These are phyloP conservation scores for Myotis daubentonii DNA, from an alignment of 2,797 vertebrate genomes.

Conservation along the genomic window DNA sequence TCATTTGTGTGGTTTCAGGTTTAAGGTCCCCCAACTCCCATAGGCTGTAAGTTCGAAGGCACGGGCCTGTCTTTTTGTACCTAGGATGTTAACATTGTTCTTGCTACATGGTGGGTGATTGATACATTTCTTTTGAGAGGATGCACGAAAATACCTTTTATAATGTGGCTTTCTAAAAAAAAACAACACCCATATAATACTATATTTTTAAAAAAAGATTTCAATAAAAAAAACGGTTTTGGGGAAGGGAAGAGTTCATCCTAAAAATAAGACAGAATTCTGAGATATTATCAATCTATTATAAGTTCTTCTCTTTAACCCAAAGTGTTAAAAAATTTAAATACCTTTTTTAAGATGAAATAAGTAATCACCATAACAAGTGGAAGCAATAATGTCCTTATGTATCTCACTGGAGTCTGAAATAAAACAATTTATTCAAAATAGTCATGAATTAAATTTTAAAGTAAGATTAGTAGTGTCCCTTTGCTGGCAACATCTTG, in stretches of 20 bases:
- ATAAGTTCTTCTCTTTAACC: not conserved
- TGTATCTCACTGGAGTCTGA: slow-evolving; percentile 91
- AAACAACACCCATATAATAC: not conserved
- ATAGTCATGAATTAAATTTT: slow-evolving; percentile 37
- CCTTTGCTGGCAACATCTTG: not conserved
- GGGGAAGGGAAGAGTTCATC: not conserved
- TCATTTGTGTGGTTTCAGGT: not conserved
- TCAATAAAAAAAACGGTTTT: not conserved
- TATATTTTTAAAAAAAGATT: not conserved
- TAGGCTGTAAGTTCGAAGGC: not conserved
- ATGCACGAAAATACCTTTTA: slow-evolving; percentile 2
- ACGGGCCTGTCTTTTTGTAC: not conserved
- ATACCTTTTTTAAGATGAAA: slow-evolving; percentile 88
- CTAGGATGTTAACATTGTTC: not conserved
- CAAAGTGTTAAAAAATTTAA: slow-evolving; percentile 1
- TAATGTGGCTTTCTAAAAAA: not conserved
- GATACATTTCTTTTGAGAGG: slow-evolving; percentile 15
- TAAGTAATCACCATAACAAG: slow-evolving; percentile 87
- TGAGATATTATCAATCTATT: not conserved
- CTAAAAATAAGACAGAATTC: slow-evolving; percentile 12
- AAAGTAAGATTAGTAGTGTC: not conserved
- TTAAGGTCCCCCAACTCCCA: not conserved
- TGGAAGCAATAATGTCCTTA: slow-evolving; percentile 91
- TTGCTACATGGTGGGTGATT: not conserved
- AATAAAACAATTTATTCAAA: slow-evolving; percentile 70